Percentiles rank a stretch among this genome's conserved stretches.
phyloP scores from a whole-genome alignment of 1,140 invertebrate species.

The Temnothorax longispinosus region DNA sequence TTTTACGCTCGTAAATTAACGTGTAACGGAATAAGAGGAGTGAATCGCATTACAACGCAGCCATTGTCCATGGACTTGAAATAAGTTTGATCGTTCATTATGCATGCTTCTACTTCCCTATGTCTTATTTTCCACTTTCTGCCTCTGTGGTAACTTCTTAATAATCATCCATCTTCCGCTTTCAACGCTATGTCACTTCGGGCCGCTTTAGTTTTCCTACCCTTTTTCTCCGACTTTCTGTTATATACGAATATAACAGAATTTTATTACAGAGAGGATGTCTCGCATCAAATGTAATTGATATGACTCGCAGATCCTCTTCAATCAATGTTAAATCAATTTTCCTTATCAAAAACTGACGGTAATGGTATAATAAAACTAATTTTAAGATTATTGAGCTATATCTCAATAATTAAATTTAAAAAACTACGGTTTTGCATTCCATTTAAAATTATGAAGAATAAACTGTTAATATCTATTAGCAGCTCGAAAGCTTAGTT shows the following conservation, averaged over 20 bases:
- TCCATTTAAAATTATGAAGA: neutral
- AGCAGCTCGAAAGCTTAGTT: neutral
- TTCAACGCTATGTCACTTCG: constrained; percentile 46
- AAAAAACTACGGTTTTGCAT: neutral
- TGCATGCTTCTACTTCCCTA: constrained; percentile 48
- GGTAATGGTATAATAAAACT: neutral
- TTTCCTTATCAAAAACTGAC: neutral
- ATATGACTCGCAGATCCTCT: neutral
- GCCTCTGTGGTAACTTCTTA: constrained; percentile 49
- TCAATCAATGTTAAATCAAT: constrained; percentile 23
- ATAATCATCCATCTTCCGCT: constrained; percentile 60
- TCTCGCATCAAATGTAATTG: constrained; percentile 14
- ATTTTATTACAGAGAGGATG: constrained; percentile 12
- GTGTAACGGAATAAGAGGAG: constrained; percentile 22
- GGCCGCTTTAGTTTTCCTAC: neutral
- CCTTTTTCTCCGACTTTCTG: neutral
- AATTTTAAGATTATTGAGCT: neutral
- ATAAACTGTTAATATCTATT: neutral
- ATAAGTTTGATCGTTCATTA: constrained; percentile 58
- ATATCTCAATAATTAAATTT: neutral
- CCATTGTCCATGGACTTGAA: constrained; percentile 52
- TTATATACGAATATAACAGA: constrained; percentile 36
- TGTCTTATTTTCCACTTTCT: constrained; percentile 59
- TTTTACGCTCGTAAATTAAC: constrained; percentile 25
- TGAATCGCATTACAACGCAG: constrained; percentile 41